A percentile compares a stretch with the other conserved stretches of the same genome.
Conservation (phyloP, 2,113 vertebrate genomes). For the Albula goreensis region DNA sequence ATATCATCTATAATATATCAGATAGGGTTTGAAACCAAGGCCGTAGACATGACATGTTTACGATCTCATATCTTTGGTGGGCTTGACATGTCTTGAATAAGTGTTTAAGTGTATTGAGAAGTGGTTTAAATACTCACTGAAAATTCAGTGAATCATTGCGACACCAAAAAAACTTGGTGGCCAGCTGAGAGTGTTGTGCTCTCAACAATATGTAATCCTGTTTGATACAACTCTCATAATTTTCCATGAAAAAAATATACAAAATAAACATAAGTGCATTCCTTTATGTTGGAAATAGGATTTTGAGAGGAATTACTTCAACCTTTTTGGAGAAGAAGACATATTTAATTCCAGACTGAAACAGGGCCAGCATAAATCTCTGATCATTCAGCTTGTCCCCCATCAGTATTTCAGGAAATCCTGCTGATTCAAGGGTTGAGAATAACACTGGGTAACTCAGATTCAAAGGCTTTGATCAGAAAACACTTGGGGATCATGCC, state of each 20-base stretch:
- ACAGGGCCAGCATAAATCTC: too few species aligned
- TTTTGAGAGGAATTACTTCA: too few species aligned
- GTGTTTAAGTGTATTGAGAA: not conserved
- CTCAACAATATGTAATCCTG: too few species aligned
- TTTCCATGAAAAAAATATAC: too few species aligned
- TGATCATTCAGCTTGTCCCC: not conserved
- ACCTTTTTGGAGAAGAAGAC: too few species aligned
- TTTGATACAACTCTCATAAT: too few species aligned
- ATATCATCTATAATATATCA: not conserved
- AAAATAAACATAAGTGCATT: too few species aligned
- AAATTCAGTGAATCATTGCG: not conserved
- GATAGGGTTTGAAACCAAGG: not conserved
- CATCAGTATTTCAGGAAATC: not conserved
- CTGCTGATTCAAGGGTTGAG: not conserved
- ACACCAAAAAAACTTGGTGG: not conserved
- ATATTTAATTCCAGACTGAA: too few species aligned
- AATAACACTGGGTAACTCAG: conserved; percentile 24
- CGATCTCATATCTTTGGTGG: not conserved
- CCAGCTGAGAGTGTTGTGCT: too few species aligned
- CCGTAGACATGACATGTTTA: not conserved
- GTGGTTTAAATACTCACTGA: not conserved
- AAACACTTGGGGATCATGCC: conserved; percentile 40
- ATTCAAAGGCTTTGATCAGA: conserved; percentile 46
- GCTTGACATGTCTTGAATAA: not conserved
- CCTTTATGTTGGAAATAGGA: too few species aligned